Evolutionary conservation across 2,888 invertebrate species (phyloP).

Genomic region (Alloplasta piceator): DNA sequence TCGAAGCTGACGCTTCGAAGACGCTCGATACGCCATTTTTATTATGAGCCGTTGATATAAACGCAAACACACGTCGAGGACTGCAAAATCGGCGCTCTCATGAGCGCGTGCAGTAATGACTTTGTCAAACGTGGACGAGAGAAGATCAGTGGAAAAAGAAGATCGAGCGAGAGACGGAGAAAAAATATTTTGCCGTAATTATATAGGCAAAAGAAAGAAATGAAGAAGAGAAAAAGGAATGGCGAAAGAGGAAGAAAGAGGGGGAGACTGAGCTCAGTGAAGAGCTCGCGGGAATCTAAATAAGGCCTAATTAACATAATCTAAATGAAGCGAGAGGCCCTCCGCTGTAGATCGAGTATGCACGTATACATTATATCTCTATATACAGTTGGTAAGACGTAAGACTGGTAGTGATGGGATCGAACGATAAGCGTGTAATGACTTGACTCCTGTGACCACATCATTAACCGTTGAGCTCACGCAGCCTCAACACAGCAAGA

Average conservation of each 20-base stretch:
- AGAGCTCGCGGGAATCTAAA: conserved; percentile 68
- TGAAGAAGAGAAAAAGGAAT: conserved; percentile 3
- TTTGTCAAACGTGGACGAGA: conserved; percentile 66
- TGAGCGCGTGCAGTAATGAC: conserved; percentile 62
- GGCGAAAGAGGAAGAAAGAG: conserved; percentile 21
- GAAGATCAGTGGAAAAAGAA: conserved; percentile 32
- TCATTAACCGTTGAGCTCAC: conserved; percentile 69
- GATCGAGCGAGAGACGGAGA: conserved; percentile 12
- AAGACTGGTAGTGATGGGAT: conserved; percentile 72
- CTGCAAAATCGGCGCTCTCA: conserved; percentile 40
- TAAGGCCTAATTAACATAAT: conserved; percentile 73
- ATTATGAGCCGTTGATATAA: background rate
- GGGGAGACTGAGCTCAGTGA: conserved; percentile 32
- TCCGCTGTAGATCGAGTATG: conserved; percentile 23
- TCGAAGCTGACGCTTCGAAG: no score
- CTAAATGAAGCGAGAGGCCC: conserved; percentile 66
- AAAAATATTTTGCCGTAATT: conserved; percentile 65
- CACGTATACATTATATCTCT: conserved; percentile 6
- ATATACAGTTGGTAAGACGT: conserved; percentile 62
- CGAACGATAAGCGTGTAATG: conserved; percentile 72
- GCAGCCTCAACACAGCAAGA: conserved; percentile 52
- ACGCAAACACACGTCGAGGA: conserved; percentile 6
- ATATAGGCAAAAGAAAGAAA: conserved; percentile 54
- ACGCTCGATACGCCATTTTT: no score
- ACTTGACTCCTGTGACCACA: conserved; percentile 73